phyloP scores from a whole-genome alignment of 2,113 vertebrate species.

The Coptodon rendalli region DNA sequence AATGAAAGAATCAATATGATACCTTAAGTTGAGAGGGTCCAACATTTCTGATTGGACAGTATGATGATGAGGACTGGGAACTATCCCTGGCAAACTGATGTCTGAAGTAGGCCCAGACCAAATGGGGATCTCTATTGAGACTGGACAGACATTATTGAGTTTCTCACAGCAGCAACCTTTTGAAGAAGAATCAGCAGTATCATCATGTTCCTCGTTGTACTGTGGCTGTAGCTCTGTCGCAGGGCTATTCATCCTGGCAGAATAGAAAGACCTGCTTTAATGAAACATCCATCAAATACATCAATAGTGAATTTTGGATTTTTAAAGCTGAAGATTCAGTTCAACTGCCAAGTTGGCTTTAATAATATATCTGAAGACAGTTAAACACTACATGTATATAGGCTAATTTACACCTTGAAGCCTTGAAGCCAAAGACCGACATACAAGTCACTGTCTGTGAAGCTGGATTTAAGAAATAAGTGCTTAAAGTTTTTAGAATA shows the following conservation, averaged over 20 bases:
- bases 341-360: not conserved
- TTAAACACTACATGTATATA: not conserved
- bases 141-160: not conserved
- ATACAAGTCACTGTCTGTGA: not conserved
- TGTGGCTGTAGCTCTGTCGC: not conserved
- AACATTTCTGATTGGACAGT: not conserved
- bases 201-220: not conserved
- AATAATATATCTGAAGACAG: not conserved
- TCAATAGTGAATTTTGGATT: not conserved
- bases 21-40: not conserved
- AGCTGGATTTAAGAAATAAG: not conserved
- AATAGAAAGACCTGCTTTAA: not conserved
- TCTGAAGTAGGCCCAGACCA: not conserved
- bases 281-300: not conserved
- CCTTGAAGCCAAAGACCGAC: not conserved
- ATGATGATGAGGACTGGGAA: not conserved
- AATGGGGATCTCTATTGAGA: not conserved
- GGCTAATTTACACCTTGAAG: not conserved
- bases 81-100: not conserved
- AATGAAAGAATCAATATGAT: not conserved
- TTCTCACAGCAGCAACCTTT: not conserved
- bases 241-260: not conserved
- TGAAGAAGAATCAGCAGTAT: not conserved
- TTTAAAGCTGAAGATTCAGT: not conserved
- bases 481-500: not conserved